A percentile compares a stretch with the other conserved stretches of the same genome.
phyloP scores from a whole-genome alignment of 1,140 invertebrate genomes.

The Anoplophora glabripennis region DNA sequence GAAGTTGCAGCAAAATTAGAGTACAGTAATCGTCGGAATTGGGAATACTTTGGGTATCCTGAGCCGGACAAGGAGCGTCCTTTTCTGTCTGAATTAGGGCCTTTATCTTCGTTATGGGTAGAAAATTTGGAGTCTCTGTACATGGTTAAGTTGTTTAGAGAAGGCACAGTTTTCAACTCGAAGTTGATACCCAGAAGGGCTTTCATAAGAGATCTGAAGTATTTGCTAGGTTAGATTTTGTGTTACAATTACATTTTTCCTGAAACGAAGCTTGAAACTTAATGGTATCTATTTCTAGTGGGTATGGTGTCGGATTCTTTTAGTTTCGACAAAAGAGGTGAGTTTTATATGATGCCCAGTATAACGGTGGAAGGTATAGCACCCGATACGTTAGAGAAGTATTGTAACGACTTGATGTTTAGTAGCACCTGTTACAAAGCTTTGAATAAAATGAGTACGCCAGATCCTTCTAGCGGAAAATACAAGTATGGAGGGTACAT shows the following conservation, averaged over 20 bases:
- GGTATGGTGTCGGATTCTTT: conserved; percentile 42
- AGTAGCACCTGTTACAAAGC: conserved; percentile 41
- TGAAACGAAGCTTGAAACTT: background rate
- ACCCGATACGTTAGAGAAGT: conserved; percentile 28
- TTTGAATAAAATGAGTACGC: conserved; percentile 35
- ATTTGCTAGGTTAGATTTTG: conserved; percentile 38
- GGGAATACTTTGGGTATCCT: conserved; percentile 40
- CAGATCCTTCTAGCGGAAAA: conserved; percentile 28
- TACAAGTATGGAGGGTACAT: conserved; percentile 40
- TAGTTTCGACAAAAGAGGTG: conserved; percentile 24
- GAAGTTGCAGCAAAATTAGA: conserved; percentile 30
- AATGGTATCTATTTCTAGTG: conserved; percentile 34
- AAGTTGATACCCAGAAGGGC: conserved; percentile 26
- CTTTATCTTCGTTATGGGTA: conserved; percentile 34
- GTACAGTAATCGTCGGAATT: conserved; percentile 33
- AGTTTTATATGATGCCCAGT: conserved; percentile 34
- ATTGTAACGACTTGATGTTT: conserved; percentile 37
- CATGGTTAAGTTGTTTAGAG: conserved; percentile 14
- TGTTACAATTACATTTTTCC: background rate
- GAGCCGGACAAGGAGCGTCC: conserved; percentile 36
- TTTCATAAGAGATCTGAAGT: conserved; percentile 40
- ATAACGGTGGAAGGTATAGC: conserved; percentile 39
- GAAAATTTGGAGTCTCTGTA: conserved; percentile 39
- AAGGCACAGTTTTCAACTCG: conserved; percentile 13
- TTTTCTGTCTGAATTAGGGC: conserved; percentile 39